Base-by-base conservation (phyloP, 2,113 vertebrate species). In the Leucopternis melanops region DNA sequence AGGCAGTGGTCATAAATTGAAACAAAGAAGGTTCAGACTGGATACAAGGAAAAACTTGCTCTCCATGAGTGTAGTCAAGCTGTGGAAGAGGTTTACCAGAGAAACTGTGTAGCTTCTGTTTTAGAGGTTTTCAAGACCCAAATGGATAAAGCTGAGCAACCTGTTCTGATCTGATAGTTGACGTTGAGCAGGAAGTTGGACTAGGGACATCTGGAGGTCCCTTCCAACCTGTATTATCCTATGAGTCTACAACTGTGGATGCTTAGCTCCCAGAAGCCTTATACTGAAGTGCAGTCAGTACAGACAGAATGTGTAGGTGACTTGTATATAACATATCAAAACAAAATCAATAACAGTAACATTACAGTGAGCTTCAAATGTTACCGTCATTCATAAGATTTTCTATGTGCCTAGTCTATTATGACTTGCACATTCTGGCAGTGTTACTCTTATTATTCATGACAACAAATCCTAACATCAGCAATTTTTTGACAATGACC, bases 371-470 rank as follows among this genome's bases (percentile, higher is more conserved):
- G 92, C 67, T 93, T 88, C 83, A 88, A 78, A 74, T 69, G 55
- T 90, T 96, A 79, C 80, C 84, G 50, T 93, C 86, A 96, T 95
- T 97, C 93, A 92, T 77, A 96, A 86, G 81, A 86, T 94, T 96
- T 96, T 92, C 66, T 82, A 1, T 95, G 78, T 91, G 55, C 36
- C 59, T 95, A 89, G 81, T 92, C 75, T 97, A 21, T 95, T 95
- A 92, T 91, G 83, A 88, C 94, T 97, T 94, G 78, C 67, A 94
- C 75, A 74, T 97, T 96, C 69, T 95, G 72, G 42, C 84, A 94
- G 57, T 82, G 47, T 27, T 89, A 50, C 59, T 81, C 20, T 94
- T 97, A 72, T 94, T 95, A 95, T 86, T 97, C 87, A 86, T 34
- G 93, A 62, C 61, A 97, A 93, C 80, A 95, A 96, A 83, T 85